Conservation (phyloP, 2,113 vertebrate species). For the Apeltes quadracus region DNA sequence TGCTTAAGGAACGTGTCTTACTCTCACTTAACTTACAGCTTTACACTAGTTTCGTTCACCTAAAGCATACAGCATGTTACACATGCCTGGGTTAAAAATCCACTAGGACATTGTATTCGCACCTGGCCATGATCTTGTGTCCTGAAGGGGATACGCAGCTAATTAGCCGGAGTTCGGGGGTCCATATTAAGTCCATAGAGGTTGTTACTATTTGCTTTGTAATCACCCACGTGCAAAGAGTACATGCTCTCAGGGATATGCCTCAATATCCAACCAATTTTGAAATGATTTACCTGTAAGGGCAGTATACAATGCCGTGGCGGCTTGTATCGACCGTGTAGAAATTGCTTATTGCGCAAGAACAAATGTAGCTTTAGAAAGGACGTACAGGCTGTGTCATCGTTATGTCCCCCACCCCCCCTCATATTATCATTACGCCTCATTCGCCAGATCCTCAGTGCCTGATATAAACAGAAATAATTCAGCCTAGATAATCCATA, state of each 20-base stretch:
- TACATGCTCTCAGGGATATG: conserved; percentile 68
- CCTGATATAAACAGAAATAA: conserved; percentile 63
- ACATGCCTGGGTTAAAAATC: conserved; percentile 33
- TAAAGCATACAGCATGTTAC: conserved; percentile 41
- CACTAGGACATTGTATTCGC: conserved; percentile 50
- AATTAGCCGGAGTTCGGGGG: conserved; percentile 68
- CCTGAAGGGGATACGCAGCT: conserved; percentile 56
- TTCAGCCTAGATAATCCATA: conserved; percentile 59
- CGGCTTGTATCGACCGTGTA: conserved; percentile 67
- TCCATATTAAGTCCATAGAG: conserved; percentile 56
- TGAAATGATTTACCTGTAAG: conserved; percentile 77
- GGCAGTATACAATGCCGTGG: conserved; percentile 76
- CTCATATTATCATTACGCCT: conserved; percentile 66
- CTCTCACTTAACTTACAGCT: conserved; percentile 39
- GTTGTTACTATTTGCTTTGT: conserved; percentile 68
- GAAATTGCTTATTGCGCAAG: conserved; percentile 74
- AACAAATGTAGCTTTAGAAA: conserved; percentile 69
- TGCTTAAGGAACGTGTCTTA: conserved; percentile 40
- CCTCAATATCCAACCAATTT: conserved; percentile 77
- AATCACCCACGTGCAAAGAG: conserved; percentile 65
- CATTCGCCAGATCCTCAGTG: conserved; percentile 49
- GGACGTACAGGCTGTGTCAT: conserved; percentile 37
- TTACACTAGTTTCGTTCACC: conserved; percentile 55
- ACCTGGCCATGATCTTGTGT: conserved; percentile 59
- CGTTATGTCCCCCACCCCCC: not conserved